Base-by-base conservation (phyloP, 1,140 invertebrate genomes). In the Eurosta solidaginis region DNA sequence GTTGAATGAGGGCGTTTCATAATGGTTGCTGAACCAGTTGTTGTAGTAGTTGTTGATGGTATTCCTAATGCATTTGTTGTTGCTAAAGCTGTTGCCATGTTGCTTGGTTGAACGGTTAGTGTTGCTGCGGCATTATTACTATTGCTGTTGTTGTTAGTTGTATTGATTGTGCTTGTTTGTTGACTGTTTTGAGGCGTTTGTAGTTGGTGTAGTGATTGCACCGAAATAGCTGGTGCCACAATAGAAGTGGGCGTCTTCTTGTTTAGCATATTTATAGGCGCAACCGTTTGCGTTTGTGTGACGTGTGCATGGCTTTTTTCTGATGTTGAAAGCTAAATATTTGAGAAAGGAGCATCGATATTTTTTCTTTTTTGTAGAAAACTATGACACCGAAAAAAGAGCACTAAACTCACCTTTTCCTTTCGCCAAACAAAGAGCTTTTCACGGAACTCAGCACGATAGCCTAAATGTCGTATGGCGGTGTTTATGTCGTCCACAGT, bases 381-480 rank as follows among this genome's bases (percentile, higher is more conserved):
- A 33, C 22, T 2, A 36, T 20, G 33, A n/a, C 27, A 47, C 17
- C 14, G n/a, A 20, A 17, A 22, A 68, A n/a, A n/a, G 22, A 6
- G 22, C 12, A 4, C 2, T 44, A n/a, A 14, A 42, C 45, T 74
- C 50, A 78, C 77, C 68, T 73, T 74, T 78, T 78, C 74, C 14
- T 50, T 33, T 6, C 77, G 45, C 77, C 77, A 78, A 10, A 22
- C 42, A 29, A 78, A 74, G 1, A 78, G 36, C 20, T 78, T 78
- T 47, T 78, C 77, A 2, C 77, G 77, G 33, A 78, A 78, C 42
- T 78, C 77, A 14, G 77, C 77, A 6, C 77, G 45, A 52, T 78
- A 73, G 17, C 77, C 77, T 0, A 78, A 27, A 49, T 73, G 68
- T 1, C 77, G 77, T 74, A 78, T 74, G 14, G 47, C 77, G 2